Evolutionary conservation across 2,888 invertebrate species (phyloP), one percentile per base, ranked within the genome.

Genomic region (Leucozona laternaria): DNA sequence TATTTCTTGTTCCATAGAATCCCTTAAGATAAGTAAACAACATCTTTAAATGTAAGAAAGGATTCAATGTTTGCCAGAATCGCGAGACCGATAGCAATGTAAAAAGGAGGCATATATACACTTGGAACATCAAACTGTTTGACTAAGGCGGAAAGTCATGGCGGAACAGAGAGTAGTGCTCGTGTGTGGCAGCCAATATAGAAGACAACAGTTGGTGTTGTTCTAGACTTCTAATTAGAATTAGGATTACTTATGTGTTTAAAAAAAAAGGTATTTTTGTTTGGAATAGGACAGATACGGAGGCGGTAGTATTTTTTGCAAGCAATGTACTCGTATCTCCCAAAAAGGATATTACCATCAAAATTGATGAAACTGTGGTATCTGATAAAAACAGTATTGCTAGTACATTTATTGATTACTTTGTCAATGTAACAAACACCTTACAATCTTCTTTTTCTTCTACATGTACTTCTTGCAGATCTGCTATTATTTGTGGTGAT

Each of bases 1-100:
- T 37, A 37, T 37, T 28, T 20, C 7, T 43, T 45, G 34, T 40
- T 55, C 62, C 28, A 55, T 43, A 66, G 50, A 55, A 55, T 76
- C 53, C 75, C 75, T 64, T n/a, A 73, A 55, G 70, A 79, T 75
- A 70, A 37, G 45, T 58, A 77, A 83, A 83, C 68, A 83, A 83
- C 68, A 60, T 17, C 6, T 34, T 20, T 5, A 79, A 66, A 66
- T 57, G 22, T 31, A 17, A 50, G 53, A 60, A 85, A 80, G 84
- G 84, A 80, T 68, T 72, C 50, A 58, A 58, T 77, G 53, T 79
- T 75, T 71, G 57, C 50, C 22, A 13, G 68, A 40, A 40, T 28
- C 48, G 13, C 31, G 22, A 17, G 48, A 31, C 28, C 10, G 15
- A 20, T 20, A 13, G 20, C 15, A 48, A n/a, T 25, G 28, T n/a